These are phyloP conservation scores for Bombus confusus DNA, from an alignment of 1,140 invertebrate genomes.

Conservation along the genomic window DNA sequence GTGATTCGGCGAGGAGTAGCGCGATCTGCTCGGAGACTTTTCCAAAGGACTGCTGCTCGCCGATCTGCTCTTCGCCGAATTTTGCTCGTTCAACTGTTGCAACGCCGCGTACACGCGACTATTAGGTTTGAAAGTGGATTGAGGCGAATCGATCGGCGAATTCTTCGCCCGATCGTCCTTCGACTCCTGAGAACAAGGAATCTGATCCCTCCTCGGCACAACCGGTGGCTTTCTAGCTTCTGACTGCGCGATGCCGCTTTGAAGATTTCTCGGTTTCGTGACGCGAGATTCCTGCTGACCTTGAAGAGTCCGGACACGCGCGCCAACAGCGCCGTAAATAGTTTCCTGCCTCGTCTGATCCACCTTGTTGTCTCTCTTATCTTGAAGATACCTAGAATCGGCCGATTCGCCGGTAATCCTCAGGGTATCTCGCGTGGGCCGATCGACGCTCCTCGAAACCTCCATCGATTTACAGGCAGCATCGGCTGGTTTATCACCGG, in stretches of 20 bases:
- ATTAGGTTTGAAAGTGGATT: conserved; percentile 69
- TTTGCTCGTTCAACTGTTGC: conserved; percentile 60
- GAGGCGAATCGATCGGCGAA: conserved; percentile 13
- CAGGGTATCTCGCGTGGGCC: conserved; percentile 32
- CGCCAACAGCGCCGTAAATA: conserved; percentile 55
- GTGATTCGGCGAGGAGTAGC: conserved; percentile 63
- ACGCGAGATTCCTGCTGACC: conserved; percentile 51
- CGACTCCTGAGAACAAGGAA: background rate
- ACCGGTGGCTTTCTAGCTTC: conserved; percentile 43
- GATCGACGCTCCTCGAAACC: conserved; percentile 42
- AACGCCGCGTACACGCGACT: conserved; percentile 52
- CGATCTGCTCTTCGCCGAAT: conserved; percentile 26
- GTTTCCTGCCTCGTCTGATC: conserved; percentile 41
- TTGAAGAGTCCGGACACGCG: conserved; percentile 54
- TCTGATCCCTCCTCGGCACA: conserved; percentile 26
- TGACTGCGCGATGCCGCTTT: conserved; percentile 7
- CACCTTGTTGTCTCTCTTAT: conserved; percentile 32
- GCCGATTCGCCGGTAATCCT: conserved; percentile 21
- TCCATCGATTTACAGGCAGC: conserved; percentile 58
- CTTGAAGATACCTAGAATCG: conserved; percentile 27
- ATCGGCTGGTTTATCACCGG: conserved; percentile 58
- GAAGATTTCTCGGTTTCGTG: conserved; percentile 39
- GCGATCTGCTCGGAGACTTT: conserved; percentile 42
- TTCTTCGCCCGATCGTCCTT: conserved; percentile 1
- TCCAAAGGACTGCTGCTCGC: background rate